Conservation (phyloP, 1,140 invertebrate genomes). For the Drosophila prosaltans region DNA sequence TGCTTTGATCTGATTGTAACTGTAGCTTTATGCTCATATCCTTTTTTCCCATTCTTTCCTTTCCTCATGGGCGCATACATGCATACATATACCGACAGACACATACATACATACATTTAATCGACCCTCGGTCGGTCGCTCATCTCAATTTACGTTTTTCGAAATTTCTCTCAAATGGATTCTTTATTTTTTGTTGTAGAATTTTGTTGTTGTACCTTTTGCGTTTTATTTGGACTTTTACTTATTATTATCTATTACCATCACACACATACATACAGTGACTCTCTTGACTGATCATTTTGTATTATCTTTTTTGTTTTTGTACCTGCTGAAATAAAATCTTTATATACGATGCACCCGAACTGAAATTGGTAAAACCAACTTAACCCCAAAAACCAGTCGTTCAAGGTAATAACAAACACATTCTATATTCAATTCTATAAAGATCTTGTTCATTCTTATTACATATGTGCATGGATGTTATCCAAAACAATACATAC, state of each 20-base stretch:
- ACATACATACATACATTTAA: slow-evolving; percentile 30
- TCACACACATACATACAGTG: background rate
- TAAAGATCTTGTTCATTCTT: slow-evolving; percentile 1
- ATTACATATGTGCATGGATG: background rate
- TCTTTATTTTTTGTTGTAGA: slow-evolving; percentile 28
- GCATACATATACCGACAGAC: too few species aligned
- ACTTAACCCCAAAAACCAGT: slow-evolving; percentile 50
- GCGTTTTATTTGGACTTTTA: slow-evolving; percentile 4
- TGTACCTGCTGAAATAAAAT: slow-evolving; percentile 48
- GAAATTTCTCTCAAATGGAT: slow-evolving; percentile 34
- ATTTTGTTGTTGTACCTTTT: slow-evolving; percentile 1
- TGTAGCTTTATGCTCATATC: slow-evolving; percentile 29
- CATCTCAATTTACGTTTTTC: slow-evolving; percentile 27
- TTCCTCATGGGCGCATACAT: slow-evolving; percentile 30
- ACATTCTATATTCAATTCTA: slow-evolving; percentile 10
- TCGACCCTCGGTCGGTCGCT: slow-evolving; percentile 7
- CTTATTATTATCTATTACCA: slow-evolving; percentile 23
- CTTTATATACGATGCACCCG: slow-evolving; percentile 38
- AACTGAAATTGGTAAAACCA: slow-evolving; percentile 40
- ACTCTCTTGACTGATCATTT: slow-evolving; percentile 22
- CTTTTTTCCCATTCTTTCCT: slow-evolving; percentile 14
- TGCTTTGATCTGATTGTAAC: slow-evolving; percentile 56
- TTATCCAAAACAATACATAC: background rate
- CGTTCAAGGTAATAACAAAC: slow-evolving; percentile 70
- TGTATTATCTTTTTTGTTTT: slow-evolving; percentile 60